Conservation (phyloP, 2,797 vertebrate genomes). For the Simalia tracyae region DNA sequence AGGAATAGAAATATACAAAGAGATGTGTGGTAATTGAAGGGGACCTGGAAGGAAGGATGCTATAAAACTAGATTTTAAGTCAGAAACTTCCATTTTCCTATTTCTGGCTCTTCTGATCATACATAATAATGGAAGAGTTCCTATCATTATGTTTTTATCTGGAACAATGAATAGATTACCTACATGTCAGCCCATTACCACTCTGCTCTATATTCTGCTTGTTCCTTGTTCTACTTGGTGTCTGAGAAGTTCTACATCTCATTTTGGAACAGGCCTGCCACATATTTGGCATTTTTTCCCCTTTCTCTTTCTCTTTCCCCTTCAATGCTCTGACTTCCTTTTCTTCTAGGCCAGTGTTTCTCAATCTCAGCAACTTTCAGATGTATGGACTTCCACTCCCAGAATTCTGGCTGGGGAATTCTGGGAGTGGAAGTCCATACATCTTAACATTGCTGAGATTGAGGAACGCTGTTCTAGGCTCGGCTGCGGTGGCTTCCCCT, state of each 20-base stretch:
- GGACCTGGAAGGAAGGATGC: background rate
- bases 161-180: background rate
- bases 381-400: background rate
- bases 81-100: background rate
- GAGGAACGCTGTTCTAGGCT: too few relatives aligned
- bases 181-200: background rate
- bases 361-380: background rate
- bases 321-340: background rate
- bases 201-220: background rate
- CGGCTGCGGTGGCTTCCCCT: too few relatives aligned
- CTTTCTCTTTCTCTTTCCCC: background rate
- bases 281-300: background rate
- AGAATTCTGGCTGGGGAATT: too few relatives aligned
- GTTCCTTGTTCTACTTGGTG: background rate
- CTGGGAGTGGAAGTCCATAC: too few relatives aligned
- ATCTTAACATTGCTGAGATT: too few relatives aligned
- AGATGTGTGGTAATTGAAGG: background rate
- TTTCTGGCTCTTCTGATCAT: background rate
- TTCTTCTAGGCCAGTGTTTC: background rate
- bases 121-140: background rate
- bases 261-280: background rate
- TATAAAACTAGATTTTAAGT: background rate
- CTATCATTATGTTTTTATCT: background rate
- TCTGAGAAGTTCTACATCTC: background rate
- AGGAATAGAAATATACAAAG: conserved; percentile 23